A percentile compares a stretch with the other conserved stretches of the same genome.
phyloP scores from a whole-genome alignment of 2,888 invertebrate genomes.

The Empis livida region DNA sequence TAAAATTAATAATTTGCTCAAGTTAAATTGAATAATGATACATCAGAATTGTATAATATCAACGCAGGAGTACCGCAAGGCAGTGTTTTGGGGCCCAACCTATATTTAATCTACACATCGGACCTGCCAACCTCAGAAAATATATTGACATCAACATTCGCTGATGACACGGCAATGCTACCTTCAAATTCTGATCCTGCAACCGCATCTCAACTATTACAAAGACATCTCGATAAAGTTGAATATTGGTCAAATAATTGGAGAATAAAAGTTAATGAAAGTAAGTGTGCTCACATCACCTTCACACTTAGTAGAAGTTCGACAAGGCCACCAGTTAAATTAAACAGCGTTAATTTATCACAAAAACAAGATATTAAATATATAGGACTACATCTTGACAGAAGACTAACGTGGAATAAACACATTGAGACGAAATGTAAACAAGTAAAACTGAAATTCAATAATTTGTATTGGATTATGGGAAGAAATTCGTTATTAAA shows the following conservation, averaged over 20 bases:
- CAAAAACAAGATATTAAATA: no score
- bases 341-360: no score
- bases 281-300: neutral
- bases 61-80: neutral
- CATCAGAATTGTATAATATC: neutral
- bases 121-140: neutral
- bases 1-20: neutral
- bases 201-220: neutral
- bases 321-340: no score
- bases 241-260: neutral
- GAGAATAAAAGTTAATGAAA: neutral
- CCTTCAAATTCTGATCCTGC: neutral
- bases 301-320: no score
- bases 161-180: neutral
- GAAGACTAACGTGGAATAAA: neutral
- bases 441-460: slow-evolving; percentile 2
- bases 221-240: neutral
- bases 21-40: neutral
- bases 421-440: slow-evolving; percentile 1
- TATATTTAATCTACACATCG: neutral
- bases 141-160: neutral
- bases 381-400: no score
- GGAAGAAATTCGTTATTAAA: neutral
- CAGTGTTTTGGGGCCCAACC: neutral
- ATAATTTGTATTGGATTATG: slow-evolving; percentile 1